Evolutionary conservation across 2,113 vertebrate genomes (phyloP).

Genomic region (Prochilodus magdalenae): DNA sequence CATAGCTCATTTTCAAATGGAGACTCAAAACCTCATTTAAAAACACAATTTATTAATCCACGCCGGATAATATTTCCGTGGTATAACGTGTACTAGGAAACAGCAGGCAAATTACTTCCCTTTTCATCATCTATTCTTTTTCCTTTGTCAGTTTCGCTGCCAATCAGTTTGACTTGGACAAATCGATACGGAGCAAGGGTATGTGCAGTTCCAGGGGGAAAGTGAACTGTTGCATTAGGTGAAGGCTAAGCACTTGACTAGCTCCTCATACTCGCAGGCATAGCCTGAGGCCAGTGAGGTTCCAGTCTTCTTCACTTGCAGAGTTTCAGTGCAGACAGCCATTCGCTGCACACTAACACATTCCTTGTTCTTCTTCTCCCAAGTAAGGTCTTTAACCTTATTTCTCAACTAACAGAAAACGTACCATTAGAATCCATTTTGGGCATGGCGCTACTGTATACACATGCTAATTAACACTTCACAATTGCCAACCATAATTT

Average conservation of each 20-base stretch:
- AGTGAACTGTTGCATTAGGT: slow-evolving; percentile 15
- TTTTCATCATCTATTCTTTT: neutral
- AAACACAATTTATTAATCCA: neutral
- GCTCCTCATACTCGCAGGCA: slow-evolving; percentile 26
- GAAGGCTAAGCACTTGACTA: slow-evolving; percentile 28
- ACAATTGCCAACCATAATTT: neutral
- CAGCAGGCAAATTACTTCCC: neutral
- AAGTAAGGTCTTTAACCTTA: neutral
- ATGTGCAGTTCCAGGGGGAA: slow-evolving; percentile 13
- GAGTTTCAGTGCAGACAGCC: slow-evolving; percentile 14
- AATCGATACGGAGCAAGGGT: slow-evolving; percentile 22
- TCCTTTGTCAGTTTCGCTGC: slow-evolving; percentile 6
- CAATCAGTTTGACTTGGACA: slow-evolving; percentile 16
- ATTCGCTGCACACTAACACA: neutral
- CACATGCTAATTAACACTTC: neutral
- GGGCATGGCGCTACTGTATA: neutral
- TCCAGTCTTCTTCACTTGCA: slow-evolving; percentile 18
- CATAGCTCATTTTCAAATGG: slow-evolving; percentile 5
- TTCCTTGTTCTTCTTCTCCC: neutral
- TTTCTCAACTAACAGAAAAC: slow-evolving; percentile 3
- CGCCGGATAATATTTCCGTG: neutral
- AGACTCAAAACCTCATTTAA: slow-evolving; percentile 15
- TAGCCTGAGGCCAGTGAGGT: slow-evolving; percentile 39
- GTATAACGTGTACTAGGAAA: neutral
- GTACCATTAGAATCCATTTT: neutral